Conservation (phyloP, 2,797 vertebrate species). For the Neoniphon sammara region DNA sequence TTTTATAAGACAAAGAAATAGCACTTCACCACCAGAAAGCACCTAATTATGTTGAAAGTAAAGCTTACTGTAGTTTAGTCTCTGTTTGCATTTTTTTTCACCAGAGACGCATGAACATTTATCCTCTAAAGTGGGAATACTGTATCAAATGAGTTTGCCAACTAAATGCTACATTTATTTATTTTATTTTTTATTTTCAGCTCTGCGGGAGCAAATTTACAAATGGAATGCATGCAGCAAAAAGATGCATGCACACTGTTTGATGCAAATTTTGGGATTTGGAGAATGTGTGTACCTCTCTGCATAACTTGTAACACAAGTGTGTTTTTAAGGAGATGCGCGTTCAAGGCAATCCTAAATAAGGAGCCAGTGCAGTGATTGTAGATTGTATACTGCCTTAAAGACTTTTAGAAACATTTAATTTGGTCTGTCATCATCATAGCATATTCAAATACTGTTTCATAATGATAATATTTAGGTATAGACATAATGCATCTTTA, state of each 20-base stretch:
- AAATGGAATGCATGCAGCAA: conserved; percentile 7
- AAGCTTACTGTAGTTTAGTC: conserved; percentile 14
- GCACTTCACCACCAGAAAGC: neutral
- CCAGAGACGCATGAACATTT: conserved; percentile 20
- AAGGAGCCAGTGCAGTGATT: conserved; percentile 22
- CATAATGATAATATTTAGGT: conserved; percentile 11
- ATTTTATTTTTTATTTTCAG: too few species aligned
- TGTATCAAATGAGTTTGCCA: conserved; percentile 18
- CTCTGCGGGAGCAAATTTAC: neutral
- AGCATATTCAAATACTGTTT: conserved; percentile 4
- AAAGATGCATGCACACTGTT: neutral
- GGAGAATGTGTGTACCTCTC: neutral
- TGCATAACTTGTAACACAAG: too few species aligned
- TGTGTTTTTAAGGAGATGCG: neutral
- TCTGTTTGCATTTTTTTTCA: conserved; percentile 23
- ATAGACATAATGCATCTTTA: neutral
- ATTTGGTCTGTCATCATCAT: neutral
- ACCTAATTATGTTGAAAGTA: conserved; percentile 17
- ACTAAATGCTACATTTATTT: conserved; percentile 8
- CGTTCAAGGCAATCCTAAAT: conserved; percentile 14
- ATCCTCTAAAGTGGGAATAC: conserved; percentile 13
- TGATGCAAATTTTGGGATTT: neutral
- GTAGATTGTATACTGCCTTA: conserved; percentile 8
- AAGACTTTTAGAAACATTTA: conserved; percentile 13
- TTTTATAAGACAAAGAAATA: conserved; percentile 26